Percentiles rank a stretch among this genome's conserved stretches.
These are phyloP conservation scores for Wasmannia auropunctata DNA, from an alignment of 1,140 invertebrate genomes.

Conservation along the genomic window DNA sequence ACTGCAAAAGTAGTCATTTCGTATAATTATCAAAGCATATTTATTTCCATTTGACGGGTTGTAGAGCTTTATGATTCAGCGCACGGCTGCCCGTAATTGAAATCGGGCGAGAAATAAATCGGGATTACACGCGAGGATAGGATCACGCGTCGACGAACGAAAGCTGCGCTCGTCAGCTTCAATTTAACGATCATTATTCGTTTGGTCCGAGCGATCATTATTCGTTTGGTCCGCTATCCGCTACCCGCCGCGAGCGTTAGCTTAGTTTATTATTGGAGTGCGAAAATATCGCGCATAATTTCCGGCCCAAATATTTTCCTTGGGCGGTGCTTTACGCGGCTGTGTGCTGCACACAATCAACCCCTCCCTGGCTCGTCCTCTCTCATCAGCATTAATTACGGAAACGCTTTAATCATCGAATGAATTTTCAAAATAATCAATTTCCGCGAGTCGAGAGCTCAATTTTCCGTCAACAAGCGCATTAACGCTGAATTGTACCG, in stretches of 20 bases:
- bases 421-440: constrained; percentile 9
- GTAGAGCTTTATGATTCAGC: constrained; percentile 15
- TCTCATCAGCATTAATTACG: constrained; percentile 10
- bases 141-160: constrained; percentile 34
- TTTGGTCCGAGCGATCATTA: constrained; percentile 64
- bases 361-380: no score
- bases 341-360: background rate
- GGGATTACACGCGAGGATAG: constrained; percentile 61
- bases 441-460: background rate
- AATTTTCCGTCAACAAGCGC: background rate
- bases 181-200: constrained; percentile 70
- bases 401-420: constrained; percentile 14
- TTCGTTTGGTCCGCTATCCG: constrained; percentile 57
- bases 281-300: constrained; percentile 61
- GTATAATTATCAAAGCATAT: background rate
- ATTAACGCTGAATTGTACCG: background rate
- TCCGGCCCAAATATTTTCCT: constrained; percentile 52
- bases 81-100: constrained; percentile 38
- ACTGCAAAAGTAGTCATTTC: background rate
- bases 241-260: background rate
- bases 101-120: constrained; percentile 63
- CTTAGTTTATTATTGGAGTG: constrained; percentile 63
- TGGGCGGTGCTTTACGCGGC: background rate
- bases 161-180: constrained; percentile 57
- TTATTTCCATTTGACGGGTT: constrained; percentile 19